Conservation (phyloP, 1,140 invertebrate genomes). For the Lordiphosa mommai region DNA sequence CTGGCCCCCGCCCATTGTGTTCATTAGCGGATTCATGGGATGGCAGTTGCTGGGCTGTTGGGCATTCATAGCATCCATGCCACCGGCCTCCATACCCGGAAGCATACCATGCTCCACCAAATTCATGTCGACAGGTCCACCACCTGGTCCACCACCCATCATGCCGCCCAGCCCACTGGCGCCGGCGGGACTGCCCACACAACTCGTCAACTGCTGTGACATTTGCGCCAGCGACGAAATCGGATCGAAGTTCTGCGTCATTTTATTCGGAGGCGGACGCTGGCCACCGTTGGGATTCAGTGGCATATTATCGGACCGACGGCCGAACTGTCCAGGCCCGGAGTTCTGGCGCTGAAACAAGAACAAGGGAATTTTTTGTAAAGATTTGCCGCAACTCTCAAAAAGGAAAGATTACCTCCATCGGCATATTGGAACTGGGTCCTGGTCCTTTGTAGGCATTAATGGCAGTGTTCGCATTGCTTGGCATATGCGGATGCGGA, state of each 20-base stretch:
- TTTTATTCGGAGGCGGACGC: slow-evolving; percentile 82
- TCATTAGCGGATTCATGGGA: slow-evolving; percentile 49
- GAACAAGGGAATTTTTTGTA: background rate
- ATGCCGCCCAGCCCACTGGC: slow-evolving; percentile 78
- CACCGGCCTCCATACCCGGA: slow-evolving; percentile 57
- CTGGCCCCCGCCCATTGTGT: slow-evolving; percentile 56
- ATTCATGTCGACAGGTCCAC: slow-evolving; percentile 77
- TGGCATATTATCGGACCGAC: slow-evolving; percentile 88
- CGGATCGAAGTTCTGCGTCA: slow-evolving; percentile 89
- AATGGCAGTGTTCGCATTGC: slow-evolving; percentile 49
- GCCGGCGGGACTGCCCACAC: slow-evolving; percentile 82
- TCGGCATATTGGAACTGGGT: slow-evolving; percentile 29
- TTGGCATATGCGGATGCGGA: slow-evolving; percentile 43
- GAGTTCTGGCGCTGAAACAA: slow-evolving; percentile 53
- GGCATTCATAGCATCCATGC: slow-evolving; percentile 52
- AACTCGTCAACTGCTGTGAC: slow-evolving; percentile 93
- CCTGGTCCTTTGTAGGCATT: slow-evolving; percentile 43
- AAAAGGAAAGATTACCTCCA: slow-evolving; percentile 40
- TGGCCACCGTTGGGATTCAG: slow-evolving; percentile 88
- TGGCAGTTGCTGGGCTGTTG: slow-evolving; percentile 41
- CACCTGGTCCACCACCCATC: slow-evolving; percentile 43
- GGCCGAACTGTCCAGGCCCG: slow-evolving; percentile 73
- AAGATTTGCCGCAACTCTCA: too few relatives aligned
- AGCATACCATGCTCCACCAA: slow-evolving; percentile 78
- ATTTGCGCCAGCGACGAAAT: slow-evolving; percentile 96